phyloP scores from a whole-genome alignment of 2,113 vertebrate species.

The Pseudopipra pipra region DNA sequence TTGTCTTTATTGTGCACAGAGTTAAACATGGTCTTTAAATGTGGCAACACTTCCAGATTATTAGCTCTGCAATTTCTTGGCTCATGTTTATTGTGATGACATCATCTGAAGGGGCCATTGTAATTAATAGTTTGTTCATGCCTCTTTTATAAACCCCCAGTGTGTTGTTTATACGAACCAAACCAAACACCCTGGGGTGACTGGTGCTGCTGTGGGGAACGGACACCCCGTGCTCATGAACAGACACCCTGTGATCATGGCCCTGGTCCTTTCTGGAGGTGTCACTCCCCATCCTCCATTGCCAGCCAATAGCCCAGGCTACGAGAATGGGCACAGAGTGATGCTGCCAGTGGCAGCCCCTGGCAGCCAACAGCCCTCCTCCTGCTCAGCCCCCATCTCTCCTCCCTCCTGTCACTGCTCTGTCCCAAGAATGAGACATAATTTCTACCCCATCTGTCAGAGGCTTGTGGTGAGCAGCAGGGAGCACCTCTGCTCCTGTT shows the following conservation, averaged over 20 bases:
- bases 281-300: not conserved
- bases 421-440: not conserved
- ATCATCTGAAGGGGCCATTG: not conserved
- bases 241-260: fast-evolving
- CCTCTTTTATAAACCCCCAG: not conserved
- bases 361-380: not conserved
- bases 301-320: not conserved
- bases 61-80: constrained; percentile 7
- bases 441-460: not conserved
- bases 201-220: not conserved
- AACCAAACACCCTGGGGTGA: not conserved
- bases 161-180: not conserved
- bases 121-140: constrained; percentile 4
- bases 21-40: not conserved
- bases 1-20: not conserved
- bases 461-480: not conserved
- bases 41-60: not conserved
- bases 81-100: not conserved
- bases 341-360: not conserved
- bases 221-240: not conserved
- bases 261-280: not conserved
- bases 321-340: not conserved
- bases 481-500: not conserved
- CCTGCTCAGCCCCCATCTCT: not conserved
- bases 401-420: not conserved